A percentile compares a stretch with the other conserved stretches of the same genome.
Conservation (phyloP, 2,113 vertebrate species). For the Narcine bancroftii region DNA sequence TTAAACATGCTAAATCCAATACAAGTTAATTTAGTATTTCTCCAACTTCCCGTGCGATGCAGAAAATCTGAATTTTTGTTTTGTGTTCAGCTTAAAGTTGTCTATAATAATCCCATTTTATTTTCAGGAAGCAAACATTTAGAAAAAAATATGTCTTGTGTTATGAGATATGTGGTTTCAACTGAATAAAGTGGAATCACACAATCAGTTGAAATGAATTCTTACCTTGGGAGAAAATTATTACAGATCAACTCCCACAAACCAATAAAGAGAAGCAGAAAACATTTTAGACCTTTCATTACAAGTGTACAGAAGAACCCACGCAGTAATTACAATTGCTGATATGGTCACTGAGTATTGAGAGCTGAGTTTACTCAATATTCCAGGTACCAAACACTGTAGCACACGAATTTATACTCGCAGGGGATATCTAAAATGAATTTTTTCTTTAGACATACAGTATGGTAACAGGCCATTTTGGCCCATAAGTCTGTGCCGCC, state of each 20-base stretch:
- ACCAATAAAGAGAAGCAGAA: background rate
- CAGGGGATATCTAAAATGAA: constrained; percentile 1
- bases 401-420: background rate
- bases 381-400: background rate
- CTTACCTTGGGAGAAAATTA: background rate
- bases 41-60: too few relatives aligned
- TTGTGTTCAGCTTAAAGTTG: too few relatives aligned
- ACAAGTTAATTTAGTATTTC: too few relatives aligned
- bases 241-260: constrained; percentile 2
- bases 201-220: background rate
- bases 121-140: too few relatives aligned
- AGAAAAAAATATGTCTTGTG: too few relatives aligned
- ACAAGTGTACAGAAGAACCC: background rate
- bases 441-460: too few relatives aligned
- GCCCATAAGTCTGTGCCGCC: too few relatives aligned
- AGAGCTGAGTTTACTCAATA: background rate
- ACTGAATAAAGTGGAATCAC: background rate
- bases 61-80: too few relatives aligned
- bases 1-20: too few relatives aligned
- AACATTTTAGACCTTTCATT: background rate
- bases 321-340: background rate
- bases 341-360: background rate
- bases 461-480: too few relatives aligned
- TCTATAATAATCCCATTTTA: too few relatives aligned
- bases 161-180: background rate